A percentile compares a stretch with the other conserved stretches of the same genome.
Conservation (phyloP, 2,797 vertebrate genomes). For the Propithecus perrieri region DNA sequence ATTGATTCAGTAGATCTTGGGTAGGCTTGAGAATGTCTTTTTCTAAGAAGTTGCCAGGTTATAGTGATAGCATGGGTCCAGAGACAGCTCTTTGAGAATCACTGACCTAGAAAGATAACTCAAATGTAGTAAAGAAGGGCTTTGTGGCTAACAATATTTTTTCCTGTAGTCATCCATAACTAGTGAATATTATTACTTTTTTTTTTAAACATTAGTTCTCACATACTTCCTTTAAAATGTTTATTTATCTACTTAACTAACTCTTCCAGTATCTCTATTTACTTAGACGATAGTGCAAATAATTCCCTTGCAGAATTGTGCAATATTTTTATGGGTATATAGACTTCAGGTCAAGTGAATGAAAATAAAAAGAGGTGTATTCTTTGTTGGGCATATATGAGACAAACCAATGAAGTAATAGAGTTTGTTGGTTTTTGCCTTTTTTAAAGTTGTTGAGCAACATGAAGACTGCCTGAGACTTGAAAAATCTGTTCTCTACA, state of each 20-base stretch:
- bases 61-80: neutral
- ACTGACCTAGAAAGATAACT: neutral
- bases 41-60: neutral
- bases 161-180: neutral
- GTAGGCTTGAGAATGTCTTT: neutral
- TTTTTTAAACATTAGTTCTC: neutral
- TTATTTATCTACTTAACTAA: constrained; percentile 15
- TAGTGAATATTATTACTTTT: neutral
- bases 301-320: neutral
- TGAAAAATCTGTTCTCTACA: neutral
- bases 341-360: neutral
- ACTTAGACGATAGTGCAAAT: neutral
- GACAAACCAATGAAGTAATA: neutral
- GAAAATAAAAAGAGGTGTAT: neutral
- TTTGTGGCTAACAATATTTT: neutral
- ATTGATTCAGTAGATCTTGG: neutral
- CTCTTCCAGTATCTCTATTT: neutral
- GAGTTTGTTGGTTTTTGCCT: neutral
- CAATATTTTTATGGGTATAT: neutral
- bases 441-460: neutral
- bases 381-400: neutral
- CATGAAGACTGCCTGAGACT: neutral
- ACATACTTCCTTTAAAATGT: neutral
- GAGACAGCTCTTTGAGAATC: neutral
- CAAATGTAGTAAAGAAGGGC: neutral